phyloP scores from a whole-genome alignment of 2,113 vertebrate genomes.

The Dipodomys stephensi region DNA sequence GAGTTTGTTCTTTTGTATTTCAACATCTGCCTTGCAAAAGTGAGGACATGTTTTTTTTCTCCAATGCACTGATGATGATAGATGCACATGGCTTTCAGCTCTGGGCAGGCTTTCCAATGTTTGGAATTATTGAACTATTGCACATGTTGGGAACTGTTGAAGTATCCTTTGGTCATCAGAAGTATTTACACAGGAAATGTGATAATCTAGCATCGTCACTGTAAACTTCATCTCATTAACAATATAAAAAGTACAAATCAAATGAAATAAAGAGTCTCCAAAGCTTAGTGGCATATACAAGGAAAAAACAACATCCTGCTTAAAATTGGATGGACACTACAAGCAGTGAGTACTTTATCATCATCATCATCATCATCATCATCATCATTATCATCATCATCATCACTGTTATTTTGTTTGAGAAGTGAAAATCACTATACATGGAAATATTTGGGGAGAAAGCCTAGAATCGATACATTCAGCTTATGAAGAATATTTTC shows the following conservation, averaged over 20 bases:
- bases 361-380: background rate
- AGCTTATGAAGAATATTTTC: background rate
- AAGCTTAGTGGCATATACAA: background rate
- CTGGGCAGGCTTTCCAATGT: background rate
- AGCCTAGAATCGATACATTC: background rate
- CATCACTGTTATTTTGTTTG: background rate
- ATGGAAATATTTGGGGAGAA: slow-evolving; percentile 29
- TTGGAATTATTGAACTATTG: background rate
- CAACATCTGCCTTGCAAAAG: background rate
- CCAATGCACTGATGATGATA: background rate
- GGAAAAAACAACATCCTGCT: background rate
- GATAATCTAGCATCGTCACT: background rate
- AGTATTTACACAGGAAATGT: background rate
- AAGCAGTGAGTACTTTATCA: background rate
- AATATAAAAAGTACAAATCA: slow-evolving; percentile 19
- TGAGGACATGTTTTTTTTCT: background rate
- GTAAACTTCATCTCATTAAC: background rate
- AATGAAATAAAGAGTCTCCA: background rate
- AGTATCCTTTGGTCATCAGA: background rate
- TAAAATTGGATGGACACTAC: background rate
- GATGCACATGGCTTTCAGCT: slow-evolving; percentile 3
- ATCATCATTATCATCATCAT: background rate
- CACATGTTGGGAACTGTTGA: background rate
- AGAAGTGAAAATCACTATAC: background rate
- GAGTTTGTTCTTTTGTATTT: background rate